phyloP scores from a whole-genome alignment of 2,113 vertebrate genomes.

The Laticauda colubrina region DNA sequence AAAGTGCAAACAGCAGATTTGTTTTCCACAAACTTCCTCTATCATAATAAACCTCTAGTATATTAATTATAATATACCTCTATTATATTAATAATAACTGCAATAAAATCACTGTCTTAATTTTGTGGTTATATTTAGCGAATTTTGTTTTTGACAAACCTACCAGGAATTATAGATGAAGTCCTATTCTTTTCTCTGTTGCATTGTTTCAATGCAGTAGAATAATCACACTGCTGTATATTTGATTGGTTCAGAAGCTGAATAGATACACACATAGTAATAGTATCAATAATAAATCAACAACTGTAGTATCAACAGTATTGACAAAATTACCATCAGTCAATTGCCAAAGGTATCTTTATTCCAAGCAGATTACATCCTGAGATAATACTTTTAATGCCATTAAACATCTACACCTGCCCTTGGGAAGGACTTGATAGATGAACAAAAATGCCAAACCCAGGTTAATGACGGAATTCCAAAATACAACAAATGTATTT shows the following conservation, averaged over 20 bases:
- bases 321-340: not conserved
- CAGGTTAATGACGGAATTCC: not conserved
- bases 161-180: constrained; percentile 86
- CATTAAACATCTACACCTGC: not conserved
- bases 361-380: not conserved
- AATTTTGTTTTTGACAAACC: constrained; percentile 16
- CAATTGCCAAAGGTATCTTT: not conserved
- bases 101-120: not conserved
- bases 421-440: not conserved
- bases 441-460: not conserved
- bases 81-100: not conserved
- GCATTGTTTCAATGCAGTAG: constrained; percentile 80
- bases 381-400: not conserved
- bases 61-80: not conserved
- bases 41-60: not conserved
- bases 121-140: not conserved
- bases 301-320: not conserved
- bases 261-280: constrained; percentile 27
- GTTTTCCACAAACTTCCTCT: not conserved
- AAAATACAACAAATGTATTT: not conserved
- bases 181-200: constrained; percentile 87
- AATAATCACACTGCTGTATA: constrained; percentile 79
- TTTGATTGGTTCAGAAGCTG: constrained; percentile 83
- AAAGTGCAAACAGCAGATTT: not conserved
- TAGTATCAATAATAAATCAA: not conserved